These are phyloP conservation scores for Mesoclemmys tuberculata DNA, from an alignment of 2,113 vertebrate genomes.

Conservation along the genomic window DNA sequence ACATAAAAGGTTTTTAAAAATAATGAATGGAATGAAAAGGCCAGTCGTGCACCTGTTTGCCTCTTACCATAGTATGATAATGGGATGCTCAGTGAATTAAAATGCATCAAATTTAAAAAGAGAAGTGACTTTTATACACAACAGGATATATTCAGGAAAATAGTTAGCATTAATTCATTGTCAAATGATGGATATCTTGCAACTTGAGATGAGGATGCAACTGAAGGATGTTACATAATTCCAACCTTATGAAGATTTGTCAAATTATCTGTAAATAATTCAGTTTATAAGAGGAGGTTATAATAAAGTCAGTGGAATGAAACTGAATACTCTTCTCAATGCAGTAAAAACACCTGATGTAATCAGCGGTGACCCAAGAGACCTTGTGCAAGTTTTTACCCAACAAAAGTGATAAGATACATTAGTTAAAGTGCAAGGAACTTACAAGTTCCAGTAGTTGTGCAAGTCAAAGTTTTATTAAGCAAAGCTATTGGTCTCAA, in stretches of 20 bases:
- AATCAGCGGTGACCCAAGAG: conserved; percentile 41
- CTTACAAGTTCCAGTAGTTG: background rate
- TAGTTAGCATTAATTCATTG: background rate
- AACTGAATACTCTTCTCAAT: background rate
- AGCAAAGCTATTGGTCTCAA: no score
- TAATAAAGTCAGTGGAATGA: conserved; percentile 14
- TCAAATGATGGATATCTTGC: background rate
- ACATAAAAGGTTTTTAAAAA: background rate
- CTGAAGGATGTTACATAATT: background rate
- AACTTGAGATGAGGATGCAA: background rate
- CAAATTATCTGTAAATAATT: conserved; percentile 6
- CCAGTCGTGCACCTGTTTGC: background rate
- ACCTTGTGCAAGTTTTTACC: conserved; percentile 51
- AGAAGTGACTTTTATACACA: background rate
- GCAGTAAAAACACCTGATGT: conserved; percentile 36
- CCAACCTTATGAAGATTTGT: background rate
- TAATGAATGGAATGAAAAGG: conserved; percentile 16
- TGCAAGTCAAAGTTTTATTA: no score
- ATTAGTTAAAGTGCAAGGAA: conserved; percentile 23
- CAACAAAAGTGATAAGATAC: conserved; percentile 46
- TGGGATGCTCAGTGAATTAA: background rate
- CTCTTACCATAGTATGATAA: background rate
- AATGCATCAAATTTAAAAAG: background rate
- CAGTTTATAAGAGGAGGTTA: conserved; percentile 30
- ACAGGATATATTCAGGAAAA: background rate